Evolutionary conservation across 2,888 invertebrate genomes (phyloP).

Genomic region (Sesia apiformis): DNA sequence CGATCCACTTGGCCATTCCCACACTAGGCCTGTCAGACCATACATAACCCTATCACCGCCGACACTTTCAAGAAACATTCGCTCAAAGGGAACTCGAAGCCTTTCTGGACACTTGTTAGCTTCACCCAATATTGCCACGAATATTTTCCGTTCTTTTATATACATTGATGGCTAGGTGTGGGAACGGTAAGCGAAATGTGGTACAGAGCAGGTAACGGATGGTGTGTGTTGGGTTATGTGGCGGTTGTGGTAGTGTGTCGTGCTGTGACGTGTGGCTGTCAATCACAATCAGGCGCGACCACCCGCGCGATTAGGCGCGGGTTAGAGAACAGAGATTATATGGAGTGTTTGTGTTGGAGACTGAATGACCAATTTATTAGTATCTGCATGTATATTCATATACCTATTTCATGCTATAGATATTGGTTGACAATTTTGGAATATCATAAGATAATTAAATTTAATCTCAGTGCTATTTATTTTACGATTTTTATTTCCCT

Average conservation of each 20-base stretch:
- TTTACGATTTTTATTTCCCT: too few species aligned
- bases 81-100: slow-evolving; percentile 36
- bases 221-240: slow-evolving; percentile 8
- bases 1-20: slow-evolving; percentile 9
- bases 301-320: slow-evolving; percentile 63
- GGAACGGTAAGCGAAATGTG: not conserved
- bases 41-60: slow-evolving; percentile 18
- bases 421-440: too few species aligned
- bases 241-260: slow-evolving; percentile 16
- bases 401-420: too few species aligned
- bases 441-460: too few species aligned
- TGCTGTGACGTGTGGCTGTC: slow-evolving; percentile 62
- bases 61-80: slow-evolving; percentile 23
- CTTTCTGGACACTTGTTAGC: slow-evolving; percentile 24
- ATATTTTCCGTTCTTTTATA: slow-evolving; percentile 6
- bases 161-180: slow-evolving; percentile 17
- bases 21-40: slow-evolving; percentile 17
- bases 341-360: slow-evolving; percentile 22
- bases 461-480: too few species aligned
- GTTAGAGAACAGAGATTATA: slow-evolving; percentile 19
- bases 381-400: too few species aligned
- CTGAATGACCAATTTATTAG: too few species aligned
- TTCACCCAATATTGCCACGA: slow-evolving; percentile 4
- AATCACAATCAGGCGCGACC: slow-evolving; percentile 70
- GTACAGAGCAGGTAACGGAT: slow-evolving; percentile 17